Base-by-base conservation (phyloP, 2,888 invertebrate species). In the Lysandra bellargus region DNA sequence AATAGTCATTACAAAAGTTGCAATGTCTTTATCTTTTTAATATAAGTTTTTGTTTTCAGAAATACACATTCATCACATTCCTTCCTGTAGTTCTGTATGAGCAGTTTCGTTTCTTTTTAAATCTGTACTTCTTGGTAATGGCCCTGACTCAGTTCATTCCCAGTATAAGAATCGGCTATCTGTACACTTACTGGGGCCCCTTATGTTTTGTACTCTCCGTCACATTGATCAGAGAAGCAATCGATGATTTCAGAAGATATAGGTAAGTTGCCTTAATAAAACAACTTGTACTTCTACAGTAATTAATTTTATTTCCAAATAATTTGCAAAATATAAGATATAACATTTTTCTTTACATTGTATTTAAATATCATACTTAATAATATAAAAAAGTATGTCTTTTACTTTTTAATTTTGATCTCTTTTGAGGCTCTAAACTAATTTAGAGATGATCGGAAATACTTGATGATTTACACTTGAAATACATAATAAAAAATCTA, bases 151-250 rank as follows among this genome's bases (percentile, higher is more conserved):
- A 99, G 94, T 99, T 99, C 93, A 98, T 99, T 88, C 98, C 99
- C 40, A 98, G 98, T 86, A 97, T 99, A 84, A 96, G 98, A 85
- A 98, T 99, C 86, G 99, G 99, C 2, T 99, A 99, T 89, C 96
- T 99, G 74, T 99, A 99, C 91, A 99, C 99, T 0, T 99, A 99
- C 91, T 99, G 99, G 99, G 99, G 99, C 81, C 99, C 99, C 75
- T 91, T 99, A 95, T 97, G 98, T 85, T 99, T 99, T 94, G 99
- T 99, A 44, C 94, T 99, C 80, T 96, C 97, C 83, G 99, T 99
- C 12, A 99, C 99, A 17, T 96, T 99, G 90, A 98, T 98, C 88
- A 96, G 99, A 78, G 99, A 99, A 92, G 99, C 98, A 1, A 96
- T 99, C 44, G 99, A 99, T 93, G 99, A 99, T 92, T 96, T 98